phyloP scores from a whole-genome alignment of 2,888 invertebrate species.

The Axea sp. region DNA sequence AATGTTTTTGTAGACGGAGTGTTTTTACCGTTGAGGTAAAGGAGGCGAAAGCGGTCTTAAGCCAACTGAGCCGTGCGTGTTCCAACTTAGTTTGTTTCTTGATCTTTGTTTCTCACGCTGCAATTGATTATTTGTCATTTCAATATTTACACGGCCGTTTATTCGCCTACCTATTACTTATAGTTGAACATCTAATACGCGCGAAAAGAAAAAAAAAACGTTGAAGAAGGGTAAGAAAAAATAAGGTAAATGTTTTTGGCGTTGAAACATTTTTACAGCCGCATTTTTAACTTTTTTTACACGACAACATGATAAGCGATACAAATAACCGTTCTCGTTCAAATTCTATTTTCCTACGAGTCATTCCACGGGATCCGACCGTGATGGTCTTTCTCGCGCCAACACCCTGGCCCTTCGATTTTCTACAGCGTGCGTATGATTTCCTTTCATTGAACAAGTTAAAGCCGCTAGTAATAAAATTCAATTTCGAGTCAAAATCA shows the following conservation, averaged over 20 bases:
- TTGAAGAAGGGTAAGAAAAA: too few relatives aligned
- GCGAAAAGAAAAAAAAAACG: conserved; percentile 1
- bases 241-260: conserved; percentile 31
- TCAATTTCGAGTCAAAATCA: too few relatives aligned
- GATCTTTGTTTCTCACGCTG: conserved; percentile 35
- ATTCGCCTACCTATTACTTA: conserved; percentile 41
- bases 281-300: conserved; percentile 31
- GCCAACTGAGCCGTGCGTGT: too few relatives aligned
- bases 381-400: conserved; percentile 9
- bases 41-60: too few relatives aligned
- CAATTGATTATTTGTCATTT: conserved; percentile 37
- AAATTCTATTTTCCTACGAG: conserved; percentile 46
- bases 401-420: conserved; percentile 19
- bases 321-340: conserved; percentile 14
- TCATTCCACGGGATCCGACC: conserved; percentile 9
- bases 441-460: too few relatives aligned
- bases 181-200: conserved; percentile 25
- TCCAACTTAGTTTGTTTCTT: too few relatives aligned
- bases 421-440: too few relatives aligned
- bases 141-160: conserved; percentile 43
- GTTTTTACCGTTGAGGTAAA: conserved; percentile 55
- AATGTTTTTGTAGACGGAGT: conserved; percentile 52
- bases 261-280: conserved; percentile 30
- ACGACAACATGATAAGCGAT: not conserved
- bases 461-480: too few relatives aligned